phyloP scores from a whole-genome alignment of 2,888 invertebrate genomes.

The Heliconius ethilla region DNA sequence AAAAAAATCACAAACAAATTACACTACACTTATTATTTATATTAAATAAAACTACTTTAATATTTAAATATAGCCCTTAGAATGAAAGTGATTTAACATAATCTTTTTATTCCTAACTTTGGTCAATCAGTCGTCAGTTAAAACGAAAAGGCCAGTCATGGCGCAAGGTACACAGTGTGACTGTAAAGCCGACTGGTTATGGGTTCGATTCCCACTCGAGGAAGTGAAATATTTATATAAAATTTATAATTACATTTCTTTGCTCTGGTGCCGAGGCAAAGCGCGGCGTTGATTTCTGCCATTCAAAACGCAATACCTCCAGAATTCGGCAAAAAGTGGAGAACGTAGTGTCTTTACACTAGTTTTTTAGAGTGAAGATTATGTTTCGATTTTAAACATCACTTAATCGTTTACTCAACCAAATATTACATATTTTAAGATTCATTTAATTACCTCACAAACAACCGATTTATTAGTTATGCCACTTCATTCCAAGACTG shows the following conservation, averaged over 20 bases:
- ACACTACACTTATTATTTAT: slow-evolving; percentile 20
- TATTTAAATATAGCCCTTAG: not conserved
- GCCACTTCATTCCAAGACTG: not conserved
- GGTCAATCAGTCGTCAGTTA: too few species aligned
- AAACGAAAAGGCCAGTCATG: too few species aligned
- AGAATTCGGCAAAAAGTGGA: not conserved
- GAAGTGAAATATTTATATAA: too few species aligned
- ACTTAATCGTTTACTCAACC: too few species aligned
- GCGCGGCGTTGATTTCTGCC: not conserved
- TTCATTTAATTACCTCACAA: too few species aligned
- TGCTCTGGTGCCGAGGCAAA: not conserved
- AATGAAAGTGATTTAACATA: too few species aligned
- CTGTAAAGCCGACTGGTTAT: too few species aligned
- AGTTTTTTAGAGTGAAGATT: not conserved
- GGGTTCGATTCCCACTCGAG: too few species aligned
- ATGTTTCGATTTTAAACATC: not conserved
- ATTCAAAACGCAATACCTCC: not conserved
- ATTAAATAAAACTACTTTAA: slow-evolving; percentile 8
- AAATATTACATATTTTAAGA: too few species aligned
- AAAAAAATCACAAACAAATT: slow-evolving; percentile 50
- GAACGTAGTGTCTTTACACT: not conserved
- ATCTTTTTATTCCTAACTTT: too few species aligned
- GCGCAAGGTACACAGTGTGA: too few species aligned
- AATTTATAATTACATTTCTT: not conserved
- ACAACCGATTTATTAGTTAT: not conserved